Conservation (phyloP, 1,140 invertebrate genomes). For the Cepaea nemoralis region DNA sequence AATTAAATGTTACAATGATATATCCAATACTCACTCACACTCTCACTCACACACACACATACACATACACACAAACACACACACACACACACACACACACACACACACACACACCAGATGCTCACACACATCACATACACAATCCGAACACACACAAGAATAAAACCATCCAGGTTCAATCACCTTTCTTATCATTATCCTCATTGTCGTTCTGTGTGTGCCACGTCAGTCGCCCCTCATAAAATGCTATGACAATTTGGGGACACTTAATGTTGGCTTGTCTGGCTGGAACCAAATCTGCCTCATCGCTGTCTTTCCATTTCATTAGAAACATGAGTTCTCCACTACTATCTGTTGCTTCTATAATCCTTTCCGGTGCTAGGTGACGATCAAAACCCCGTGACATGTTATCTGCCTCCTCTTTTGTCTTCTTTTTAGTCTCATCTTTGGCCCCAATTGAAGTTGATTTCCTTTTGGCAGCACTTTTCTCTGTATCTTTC, state of each 20-base stretch:
- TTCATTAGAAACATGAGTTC: conserved; percentile 93
- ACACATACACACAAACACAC: too few relatives aligned
- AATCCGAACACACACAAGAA: neutral
- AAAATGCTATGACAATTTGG: conserved; percentile 95
- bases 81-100: too few relatives aligned
- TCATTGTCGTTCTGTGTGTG: conserved; percentile 77
- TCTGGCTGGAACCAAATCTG: conserved; percentile 91
- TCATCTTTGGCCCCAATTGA: conserved; percentile 39
- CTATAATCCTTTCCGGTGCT: conserved; percentile 93
- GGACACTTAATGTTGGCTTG: conserved; percentile 93
- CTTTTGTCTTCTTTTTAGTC: conserved; percentile 35
- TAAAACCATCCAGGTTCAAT: neutral
- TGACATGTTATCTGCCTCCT: conserved; percentile 69
- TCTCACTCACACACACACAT: too few relatives aligned
- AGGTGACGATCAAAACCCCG: conserved; percentile 89
- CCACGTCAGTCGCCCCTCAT: conserved; percentile 95
- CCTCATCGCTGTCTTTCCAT: conserved; percentile 94
- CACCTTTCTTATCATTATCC: conserved; percentile 16
- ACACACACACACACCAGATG: too few relatives aligned
- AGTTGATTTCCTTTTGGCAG: conserved; percentile 40
- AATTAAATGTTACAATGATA: too few relatives aligned
- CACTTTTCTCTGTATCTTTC: conserved; percentile 75
- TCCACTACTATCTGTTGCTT: conserved; percentile 80
- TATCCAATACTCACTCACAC: too few relatives aligned
- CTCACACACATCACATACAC: too few relatives aligned